These are phyloP conservation scores for Ornithoptera priamus DNA, from an alignment of 2,888 invertebrate genomes.

Conservation along the genomic window DNA sequence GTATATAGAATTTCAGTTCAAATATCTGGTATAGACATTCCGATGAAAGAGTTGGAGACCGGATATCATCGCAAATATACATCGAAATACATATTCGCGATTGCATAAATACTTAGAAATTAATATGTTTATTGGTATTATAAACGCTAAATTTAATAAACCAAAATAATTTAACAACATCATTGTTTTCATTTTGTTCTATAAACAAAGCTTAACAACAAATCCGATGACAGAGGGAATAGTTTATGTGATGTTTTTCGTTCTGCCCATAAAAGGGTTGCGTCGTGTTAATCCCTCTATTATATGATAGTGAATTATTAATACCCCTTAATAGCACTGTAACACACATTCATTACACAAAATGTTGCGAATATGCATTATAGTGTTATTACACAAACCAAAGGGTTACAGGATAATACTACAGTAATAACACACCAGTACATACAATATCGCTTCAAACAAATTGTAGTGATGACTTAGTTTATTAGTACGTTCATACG, in stretches of 20 bases:
- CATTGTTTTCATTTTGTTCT: neutral
- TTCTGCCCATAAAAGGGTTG: slow-evolving; percentile 73
- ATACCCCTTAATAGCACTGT: slow-evolving; percentile 36
- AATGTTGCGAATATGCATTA: slow-evolving; percentile 46
- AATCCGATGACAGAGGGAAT: slow-evolving; percentile 40
- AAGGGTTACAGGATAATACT: slow-evolving; percentile 43
- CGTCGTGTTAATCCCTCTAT: slow-evolving; percentile 70
- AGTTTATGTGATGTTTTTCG: slow-evolving; percentile 60
- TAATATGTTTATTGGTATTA: too few relatives aligned
- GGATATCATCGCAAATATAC: too few relatives aligned
- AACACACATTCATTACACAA: slow-evolving; percentile 62
- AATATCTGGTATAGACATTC: too few relatives aligned
- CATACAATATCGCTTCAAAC: neutral
- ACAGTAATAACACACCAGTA: slow-evolving; percentile 30
- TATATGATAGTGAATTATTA: slow-evolving; percentile 69
- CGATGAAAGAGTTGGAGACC: too few relatives aligned
- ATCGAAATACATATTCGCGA: too few relatives aligned
- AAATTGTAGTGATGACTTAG: too few relatives aligned
- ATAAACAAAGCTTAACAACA: slow-evolving; percentile 9
- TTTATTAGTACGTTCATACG: too few relatives aligned
- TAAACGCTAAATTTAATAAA: too few relatives aligned
- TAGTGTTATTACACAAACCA: slow-evolving; percentile 40
- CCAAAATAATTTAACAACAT: too few relatives aligned
- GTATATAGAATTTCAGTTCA: too few relatives aligned
- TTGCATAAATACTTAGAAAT: too few relatives aligned